Evolutionary conservation across 2,113 vertebrate genomes (phyloP).

Genomic region (Vulpes vulpes): DNA sequence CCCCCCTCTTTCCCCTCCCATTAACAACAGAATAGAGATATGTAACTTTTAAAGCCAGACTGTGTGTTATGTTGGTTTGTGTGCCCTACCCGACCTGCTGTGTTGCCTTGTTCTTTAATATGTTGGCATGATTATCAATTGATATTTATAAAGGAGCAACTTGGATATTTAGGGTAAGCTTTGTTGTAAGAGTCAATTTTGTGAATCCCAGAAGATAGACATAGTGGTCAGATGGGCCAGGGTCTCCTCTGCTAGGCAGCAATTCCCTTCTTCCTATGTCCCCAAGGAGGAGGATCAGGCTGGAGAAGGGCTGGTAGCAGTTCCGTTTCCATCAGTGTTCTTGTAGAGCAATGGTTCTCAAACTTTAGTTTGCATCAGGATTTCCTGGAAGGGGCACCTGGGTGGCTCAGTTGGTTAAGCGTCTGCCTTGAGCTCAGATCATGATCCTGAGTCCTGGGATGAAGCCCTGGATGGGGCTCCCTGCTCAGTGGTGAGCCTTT

Average conservation of each 20-base stretch:
- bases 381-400: no score
- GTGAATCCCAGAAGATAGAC: background rate
- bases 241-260: background rate
- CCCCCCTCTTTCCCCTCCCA: no score
- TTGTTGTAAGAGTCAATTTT: background rate
- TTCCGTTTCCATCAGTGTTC: background rate
- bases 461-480: no score
- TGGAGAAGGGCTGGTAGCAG: background rate
- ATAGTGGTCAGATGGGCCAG: background rate
- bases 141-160: background rate
- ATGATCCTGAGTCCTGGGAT: no score
- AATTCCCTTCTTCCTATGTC: background rate
- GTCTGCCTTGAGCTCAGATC: no score
- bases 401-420: no score
- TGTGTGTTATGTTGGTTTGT: background rate
- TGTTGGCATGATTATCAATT: background rate
- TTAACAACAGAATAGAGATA: background rate
- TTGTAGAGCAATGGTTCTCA: background rate
- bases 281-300: background rate
- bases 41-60: background rate
- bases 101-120: slow-evolving; percentile 19
- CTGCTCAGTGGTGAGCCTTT: no score
- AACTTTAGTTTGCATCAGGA: background rate
- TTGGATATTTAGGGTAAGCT: background rate
- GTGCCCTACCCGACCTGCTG: background rate